Percentiles rank a stretch among this genome's conserved stretches.
Evolutionary conservation across 2,113 vertebrate genomes (phyloP).

Genomic region (Trogon melanurus): DNA sequence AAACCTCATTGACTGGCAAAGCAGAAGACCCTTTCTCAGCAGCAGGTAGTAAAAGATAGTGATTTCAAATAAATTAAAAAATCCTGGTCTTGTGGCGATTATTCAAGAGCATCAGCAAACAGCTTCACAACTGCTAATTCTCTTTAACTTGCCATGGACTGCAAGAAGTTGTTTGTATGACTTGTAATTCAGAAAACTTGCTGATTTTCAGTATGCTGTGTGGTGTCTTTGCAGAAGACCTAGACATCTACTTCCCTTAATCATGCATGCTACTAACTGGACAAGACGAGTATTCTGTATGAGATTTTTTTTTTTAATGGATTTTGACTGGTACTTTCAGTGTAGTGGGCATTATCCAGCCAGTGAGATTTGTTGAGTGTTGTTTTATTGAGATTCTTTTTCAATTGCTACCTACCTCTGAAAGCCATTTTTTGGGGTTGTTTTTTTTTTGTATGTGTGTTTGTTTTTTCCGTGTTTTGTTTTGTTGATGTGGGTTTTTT

Average conservation of each 20-base stretch:
- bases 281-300: not conserved
- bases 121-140: not conserved
- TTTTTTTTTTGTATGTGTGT: not conserved
- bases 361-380: not conserved
- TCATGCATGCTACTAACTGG: not conserved
- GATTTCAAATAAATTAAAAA: not conserved
- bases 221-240: not conserved
- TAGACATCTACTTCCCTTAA: not conserved
- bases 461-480: not conserved
- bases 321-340: not conserved
- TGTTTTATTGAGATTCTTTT: not conserved
- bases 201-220: not conserved
- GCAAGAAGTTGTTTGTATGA: not conserved
- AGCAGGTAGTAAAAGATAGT: not conserved
- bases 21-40: not conserved
- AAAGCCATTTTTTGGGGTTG: not conserved
- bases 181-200: not conserved
- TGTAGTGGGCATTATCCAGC: not conserved
- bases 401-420: not conserved
- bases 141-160: not conserved
- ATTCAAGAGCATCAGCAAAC: not conserved
- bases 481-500: not conserved
- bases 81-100: fast-evolving
- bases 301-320: not conserved
- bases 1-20: not conserved